Conservation (phyloP, 2,797 vertebrate genomes). For the Periophthalmus magnuspinnatus region DNA sequence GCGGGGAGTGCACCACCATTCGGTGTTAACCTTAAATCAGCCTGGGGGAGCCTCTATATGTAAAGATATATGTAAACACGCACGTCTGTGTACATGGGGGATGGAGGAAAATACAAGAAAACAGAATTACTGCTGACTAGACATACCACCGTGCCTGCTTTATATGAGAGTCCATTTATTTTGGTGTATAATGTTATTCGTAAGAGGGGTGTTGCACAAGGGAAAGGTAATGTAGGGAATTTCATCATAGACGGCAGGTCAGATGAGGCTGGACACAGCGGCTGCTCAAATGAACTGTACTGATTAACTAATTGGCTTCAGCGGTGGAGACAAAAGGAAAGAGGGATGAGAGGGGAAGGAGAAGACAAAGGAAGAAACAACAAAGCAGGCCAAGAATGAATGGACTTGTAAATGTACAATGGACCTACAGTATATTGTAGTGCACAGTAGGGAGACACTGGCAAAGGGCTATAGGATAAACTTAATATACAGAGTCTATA, state of each 20-base stretch:
- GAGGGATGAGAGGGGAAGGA: constrained; percentile 15
- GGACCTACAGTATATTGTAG: not conserved
- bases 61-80: constrained; percentile 51
- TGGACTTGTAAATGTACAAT: constrained; percentile 5
- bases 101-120: constrained; percentile 21
- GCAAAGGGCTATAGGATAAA: not conserved
- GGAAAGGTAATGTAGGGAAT: constrained; percentile 31
- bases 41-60: constrained; percentile 42
- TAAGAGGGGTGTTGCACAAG: constrained; percentile 12
- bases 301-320: constrained; percentile 55
- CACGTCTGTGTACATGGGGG: constrained; percentile 18
- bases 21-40: constrained; percentile 68
- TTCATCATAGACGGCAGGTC: constrained; percentile 42
- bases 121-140: constrained; percentile 55
- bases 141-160: constrained; percentile 27
- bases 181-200: constrained; percentile 12
- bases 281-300: constrained; percentile 45
- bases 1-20: constrained; percentile 48
- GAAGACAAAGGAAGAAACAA: constrained; percentile 14
- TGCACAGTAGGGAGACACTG: constrained; percentile 10
- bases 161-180: constrained; percentile 10
- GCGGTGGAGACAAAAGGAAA: constrained; percentile 50
- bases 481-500: not conserved
- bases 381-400: constrained; percentile 7
- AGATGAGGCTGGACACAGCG: constrained; percentile 25